Evolutionary conservation across 2,113 vertebrate species (phyloP), one percentile per base, ranked within the genome.

Genomic region (Stomatorhinus ivindoensis): DNA sequence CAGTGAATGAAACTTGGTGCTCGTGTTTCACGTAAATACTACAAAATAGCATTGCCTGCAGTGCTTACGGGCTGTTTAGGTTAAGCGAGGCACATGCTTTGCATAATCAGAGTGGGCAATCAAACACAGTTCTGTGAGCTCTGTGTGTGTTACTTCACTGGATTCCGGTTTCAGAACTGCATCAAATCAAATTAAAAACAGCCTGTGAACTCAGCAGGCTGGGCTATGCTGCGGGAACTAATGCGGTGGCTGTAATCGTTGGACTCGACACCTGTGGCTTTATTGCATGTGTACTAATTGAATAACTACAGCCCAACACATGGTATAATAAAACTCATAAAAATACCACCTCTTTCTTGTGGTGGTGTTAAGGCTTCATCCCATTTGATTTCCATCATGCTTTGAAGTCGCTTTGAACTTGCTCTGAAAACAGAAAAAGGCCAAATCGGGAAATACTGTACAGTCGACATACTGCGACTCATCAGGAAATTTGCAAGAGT

Each of bases 401-500:
- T 80, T 80, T 84, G 82, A 84, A 84, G 35, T 84, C 1, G 44
- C 73, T 84, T 44, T 46, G 42, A 84, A 44, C 82, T 46, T 13
- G 39, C 82, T 84, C 19, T 44, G 73, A 27, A 88, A 85, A 88
- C 51, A 55, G 73, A 73, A 47, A 88, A 47, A 87, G 42, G 89
- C 88, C 90, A 93, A 91, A 91, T 91, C 90, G 89, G 91, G 91
- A 92, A 94, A 94, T 93, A 93, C 92, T 90, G 88, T 87, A 91
- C 90, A 89, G 90, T 92, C 90, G 87, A 91, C 90, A 86, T 92
- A 86, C 90, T 89, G 86, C 90, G 92, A 94, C 92, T 84, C 92
- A 91, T 91, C 73, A 4, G 89, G 88, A 93, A 93, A 95, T 94
- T 94, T 94, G 92, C 93, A 92, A n/a, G 93, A 92, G 92, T 93